A percentile compares a stretch with the other conserved stretches of the same genome.
Evolutionary conservation across 2,888 invertebrate genomes (phyloP).

Genomic region (Dasysyrphus tricinctus): DNA sequence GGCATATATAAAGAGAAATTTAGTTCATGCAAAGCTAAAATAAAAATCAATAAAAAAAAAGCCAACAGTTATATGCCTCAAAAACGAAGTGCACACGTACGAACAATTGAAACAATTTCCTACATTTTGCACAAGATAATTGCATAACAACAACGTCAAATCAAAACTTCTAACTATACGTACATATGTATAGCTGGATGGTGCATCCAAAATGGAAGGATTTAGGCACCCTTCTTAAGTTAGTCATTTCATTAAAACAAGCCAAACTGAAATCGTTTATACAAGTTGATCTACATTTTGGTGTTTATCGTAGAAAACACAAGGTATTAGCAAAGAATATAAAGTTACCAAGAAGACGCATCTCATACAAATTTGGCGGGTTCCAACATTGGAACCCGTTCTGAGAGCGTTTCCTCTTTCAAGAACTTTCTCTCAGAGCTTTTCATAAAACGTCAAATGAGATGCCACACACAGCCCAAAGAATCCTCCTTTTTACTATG

Average conservation of each 20-base stretch:
- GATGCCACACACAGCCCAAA: too few species aligned
- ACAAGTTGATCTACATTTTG: constrained; percentile 42
- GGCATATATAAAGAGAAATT: constrained; percentile 36
- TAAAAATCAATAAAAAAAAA: constrained; percentile 13
- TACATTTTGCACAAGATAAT: constrained; percentile 58
- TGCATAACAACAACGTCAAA: constrained; percentile 63
- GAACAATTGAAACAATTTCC: constrained; percentile 65
- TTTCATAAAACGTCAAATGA: too few species aligned
- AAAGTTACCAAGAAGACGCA: too few species aligned
- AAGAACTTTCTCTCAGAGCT: too few species aligned
- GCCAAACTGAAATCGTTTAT: constrained; percentile 40
- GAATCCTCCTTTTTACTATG: too few species aligned
- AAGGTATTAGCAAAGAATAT: too few species aligned
- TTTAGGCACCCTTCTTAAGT: constrained; percentile 42
- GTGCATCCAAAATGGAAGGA: constrained; percentile 33
- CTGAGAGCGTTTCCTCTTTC: too few species aligned
- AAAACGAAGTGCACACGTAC: constrained; percentile 49
- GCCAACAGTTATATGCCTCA: constrained; percentile 15
- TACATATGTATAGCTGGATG: background rate
- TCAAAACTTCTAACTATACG: constrained; percentile 30
- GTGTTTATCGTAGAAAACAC: constrained; percentile 40
- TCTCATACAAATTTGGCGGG: too few species aligned
- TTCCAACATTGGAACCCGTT: too few species aligned
- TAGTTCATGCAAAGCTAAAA: constrained; percentile 53
- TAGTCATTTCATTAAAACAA: constrained; percentile 42